Conservation (phyloP, 2,888 invertebrate species). For the Aricia artaxerxes region DNA sequence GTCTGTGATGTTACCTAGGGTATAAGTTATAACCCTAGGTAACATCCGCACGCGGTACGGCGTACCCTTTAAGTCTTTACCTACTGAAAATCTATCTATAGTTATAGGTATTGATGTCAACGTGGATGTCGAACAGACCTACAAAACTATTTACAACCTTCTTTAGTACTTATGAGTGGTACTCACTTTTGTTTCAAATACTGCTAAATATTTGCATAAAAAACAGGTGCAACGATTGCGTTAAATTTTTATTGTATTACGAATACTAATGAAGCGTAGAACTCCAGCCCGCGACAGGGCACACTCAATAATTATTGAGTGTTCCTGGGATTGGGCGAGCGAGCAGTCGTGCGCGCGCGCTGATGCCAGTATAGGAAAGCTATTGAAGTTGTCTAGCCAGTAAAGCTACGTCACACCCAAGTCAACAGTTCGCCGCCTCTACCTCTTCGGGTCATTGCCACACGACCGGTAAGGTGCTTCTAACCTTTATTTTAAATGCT, state of each 20-base stretch:
- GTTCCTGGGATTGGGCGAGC: slow-evolving; percentile 52
- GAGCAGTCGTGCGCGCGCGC: slow-evolving; percentile 53
- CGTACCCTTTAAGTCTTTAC: no score
- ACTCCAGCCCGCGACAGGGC: slow-evolving; percentile 37
- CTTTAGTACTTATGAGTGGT: no score
- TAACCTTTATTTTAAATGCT: slow-evolving; percentile 23
- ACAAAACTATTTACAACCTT: background rate
- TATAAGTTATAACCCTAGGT: no score
- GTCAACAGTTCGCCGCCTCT: slow-evolving; percentile 63
- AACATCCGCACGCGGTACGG: no score
- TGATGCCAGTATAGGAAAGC: background rate
- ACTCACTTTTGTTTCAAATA: background rate
- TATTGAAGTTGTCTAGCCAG: background rate
- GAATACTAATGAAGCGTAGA: slow-evolving; percentile 31
- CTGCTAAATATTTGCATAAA: background rate
- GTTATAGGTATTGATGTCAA: background rate
- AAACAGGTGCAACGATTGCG: slow-evolving; percentile 1
- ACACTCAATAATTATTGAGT: slow-evolving; percentile 47
- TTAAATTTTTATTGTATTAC: background rate
- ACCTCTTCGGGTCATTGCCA: slow-evolving; percentile 56
- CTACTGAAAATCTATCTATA: no score
- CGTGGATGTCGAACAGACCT: background rate
- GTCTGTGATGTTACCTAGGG: no score
- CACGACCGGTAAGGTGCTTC: slow-evolving; percentile 50
- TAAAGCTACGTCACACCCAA: slow-evolving; percentile 35